A percentile compares a stretch with the other conserved stretches of the same genome.
phyloP scores from a whole-genome alignment of 2,113 vertebrate genomes.

The Pseudorectes ferrugineus region DNA sequence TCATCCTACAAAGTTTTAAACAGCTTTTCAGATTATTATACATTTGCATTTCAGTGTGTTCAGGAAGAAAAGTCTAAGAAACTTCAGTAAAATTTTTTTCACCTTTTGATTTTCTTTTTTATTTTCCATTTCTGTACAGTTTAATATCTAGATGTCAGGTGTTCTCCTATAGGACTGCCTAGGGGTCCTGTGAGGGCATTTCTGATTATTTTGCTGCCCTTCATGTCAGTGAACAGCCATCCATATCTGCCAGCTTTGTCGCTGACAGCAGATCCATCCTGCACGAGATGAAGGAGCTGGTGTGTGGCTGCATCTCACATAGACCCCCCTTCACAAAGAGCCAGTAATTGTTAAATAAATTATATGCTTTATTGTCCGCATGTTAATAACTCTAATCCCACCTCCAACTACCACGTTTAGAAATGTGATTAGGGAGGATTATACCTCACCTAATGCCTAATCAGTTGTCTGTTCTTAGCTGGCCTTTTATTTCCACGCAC shows the following conservation, averaged over 20 bases:
- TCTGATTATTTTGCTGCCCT: not conserved
- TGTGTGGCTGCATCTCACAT: not conserved
- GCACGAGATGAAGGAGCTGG: rapidly evolving
- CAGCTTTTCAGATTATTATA: not conserved
- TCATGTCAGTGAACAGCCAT: not conserved
- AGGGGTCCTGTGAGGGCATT: not conserved
- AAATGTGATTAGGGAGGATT: slow-evolving; percentile 60
- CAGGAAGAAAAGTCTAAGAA: not conserved
- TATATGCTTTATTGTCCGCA: slow-evolving; percentile 44
- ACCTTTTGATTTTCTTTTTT: not conserved
- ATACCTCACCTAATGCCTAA: slow-evolving; percentile 60
- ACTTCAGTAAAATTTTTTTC: not conserved
- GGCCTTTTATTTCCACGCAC: slow-evolving; percentile 44
- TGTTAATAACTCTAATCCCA: slow-evolving; percentile 56
- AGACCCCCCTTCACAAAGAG: not conserved
- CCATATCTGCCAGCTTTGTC: not conserved
- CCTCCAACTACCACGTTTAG: slow-evolving; percentile 48
- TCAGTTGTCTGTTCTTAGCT: slow-evolving; percentile 33
- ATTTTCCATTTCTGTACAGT: not conserved
- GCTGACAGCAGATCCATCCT: not conserved
- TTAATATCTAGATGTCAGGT: not conserved
- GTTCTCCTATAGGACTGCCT: rapidly evolving
- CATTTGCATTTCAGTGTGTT: rapidly evolving
- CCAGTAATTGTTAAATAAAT: slow-evolving; percentile 58
- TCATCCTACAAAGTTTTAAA: not conserved